Percentiles rank a stretch among this genome's conserved stretches.
These are phyloP conservation scores for Oxytorus armatus DNA, from an alignment of 2,888 invertebrate species.

Conservation along the genomic window DNA sequence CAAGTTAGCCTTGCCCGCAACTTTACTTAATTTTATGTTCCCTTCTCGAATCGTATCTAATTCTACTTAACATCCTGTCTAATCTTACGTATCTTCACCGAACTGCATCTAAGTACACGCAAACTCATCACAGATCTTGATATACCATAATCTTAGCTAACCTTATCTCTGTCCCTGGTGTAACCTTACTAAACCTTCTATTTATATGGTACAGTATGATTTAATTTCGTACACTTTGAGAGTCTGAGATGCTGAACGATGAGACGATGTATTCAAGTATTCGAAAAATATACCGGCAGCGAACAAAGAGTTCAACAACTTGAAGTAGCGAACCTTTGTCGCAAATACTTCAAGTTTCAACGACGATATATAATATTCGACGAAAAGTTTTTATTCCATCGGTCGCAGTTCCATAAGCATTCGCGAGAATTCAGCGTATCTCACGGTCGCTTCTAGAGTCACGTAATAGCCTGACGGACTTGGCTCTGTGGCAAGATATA, in stretches of 20 bases:
- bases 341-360: conserved; percentile 28
- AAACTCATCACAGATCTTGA: not conserved
- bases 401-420: conserved; percentile 26
- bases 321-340: not conserved
- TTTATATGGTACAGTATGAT: not conserved
- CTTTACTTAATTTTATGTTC: not conserved
- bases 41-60: not conserved
- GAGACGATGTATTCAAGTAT: not conserved
- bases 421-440: conserved; percentile 21
- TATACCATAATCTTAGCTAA: not conserved
- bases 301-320: not conserved
- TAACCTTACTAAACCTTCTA: not conserved
- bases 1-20: not conserved
- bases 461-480: conserved; percentile 44
- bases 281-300: not conserved
- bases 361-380: not conserved
- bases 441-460: conserved; percentile 12
- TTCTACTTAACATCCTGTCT: not conserved
- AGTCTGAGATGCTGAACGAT: not conserved
- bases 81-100: not conserved
- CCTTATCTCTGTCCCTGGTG: not conserved
- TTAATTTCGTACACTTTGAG: not conserved
- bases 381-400: conserved; percentile 34
- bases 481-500: conserved; percentile 48
- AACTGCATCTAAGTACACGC: not conserved